Evolutionary conservation across 64 coral and sea anemone species (phyloP), one percentile per base, ranked within the genome.

Genomic region (Stichodactyla helianthus): DNA sequence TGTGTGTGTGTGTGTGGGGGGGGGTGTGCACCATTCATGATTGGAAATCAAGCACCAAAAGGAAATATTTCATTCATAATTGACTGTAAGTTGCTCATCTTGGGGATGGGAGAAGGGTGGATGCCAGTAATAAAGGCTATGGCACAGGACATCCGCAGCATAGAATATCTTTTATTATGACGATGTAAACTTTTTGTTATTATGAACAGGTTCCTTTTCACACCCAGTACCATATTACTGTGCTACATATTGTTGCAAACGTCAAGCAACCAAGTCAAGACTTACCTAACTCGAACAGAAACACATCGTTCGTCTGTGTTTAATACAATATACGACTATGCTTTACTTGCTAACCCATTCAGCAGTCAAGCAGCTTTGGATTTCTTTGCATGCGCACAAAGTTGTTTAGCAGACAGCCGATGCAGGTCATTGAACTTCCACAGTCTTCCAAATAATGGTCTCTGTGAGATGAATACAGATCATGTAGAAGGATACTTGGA

Each of bases 401-500:
- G 19, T 26, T 82, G 79, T 50, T 57, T 82, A 6, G 54, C 6
- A 54, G 50, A 54, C 54, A 82, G 51, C 10, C 28, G 18, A 1
- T 82, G 79, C 19, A 82, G 19, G 79, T 82, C 79, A 27, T 18
- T 82, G 0, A 82, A 82, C 79, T 82, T 82, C 54, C 18, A 23
- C 51, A 78, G 83, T 10, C 16, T 83, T 28, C 25, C 51, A 65
- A 84, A 90, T 77, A 74, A 74, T 9, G 88, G 88, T 50, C n/a
- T 85, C 5, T 90, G 88, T 60, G 64, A 90, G 82, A 53, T 90
- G 14, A 84, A 77, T 22, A 77, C 18, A 10, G 51, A 59, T 26
- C 6, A 7, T 0, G 11, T 74, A 0, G 68, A 74, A 6, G 68
- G 68, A 0, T 0, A 14, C 1, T 31, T 74, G 68, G 53, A 14